Evolutionary conservation across 2,797 vertebrate genomes (phyloP), one percentile per base, ranked within the genome.

Genomic region (Erithacus rubecula): DNA sequence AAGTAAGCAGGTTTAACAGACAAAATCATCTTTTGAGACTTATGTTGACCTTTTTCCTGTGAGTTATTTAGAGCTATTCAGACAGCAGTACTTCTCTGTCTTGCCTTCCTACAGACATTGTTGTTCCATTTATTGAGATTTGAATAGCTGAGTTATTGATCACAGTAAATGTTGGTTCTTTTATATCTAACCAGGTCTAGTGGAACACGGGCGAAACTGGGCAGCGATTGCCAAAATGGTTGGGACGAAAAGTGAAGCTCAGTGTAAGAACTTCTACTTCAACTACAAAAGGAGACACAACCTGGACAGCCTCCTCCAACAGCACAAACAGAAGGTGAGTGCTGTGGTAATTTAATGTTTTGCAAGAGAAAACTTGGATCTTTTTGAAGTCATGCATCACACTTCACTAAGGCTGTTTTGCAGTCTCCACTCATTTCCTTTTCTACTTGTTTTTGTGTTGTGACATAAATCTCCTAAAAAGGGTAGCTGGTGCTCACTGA

Each of bases 261-360:
- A 99, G 83, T 99, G 99, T 98, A 99, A 99, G 97, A 99, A 99
- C 97, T 99, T 99, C 96, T 99, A 99, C 96, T 99, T 99, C 95
- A 99, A 99, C 96, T 99, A 99, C 95, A 99, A 99, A 97, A 98
- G 99, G 87, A 98, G 99, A 53, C 99, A 99, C 96, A 99, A 99
- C 92, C 98, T 99, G 87, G 99, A 99, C 97, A 99, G 99, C 95
- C 98, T 99, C 46, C 98, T 99, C 36, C 99, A 99, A 94, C 99
- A 99, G 96, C 99, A 99, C 97, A 99, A 99, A 93, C 99, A 99
- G 94, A 98, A 98, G 89, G 95, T 97, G 85, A 87, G 39, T 46
- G 5, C 55, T 21, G 36, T 34, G 32, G 23, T 9, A 58, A 11
- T 1, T 7, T 24, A 46, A 2, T 83, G 12, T 67, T 88, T 85